Percentiles rank a stretch among this genome's conserved stretches.
These are phyloP conservation scores for Cygnus atratus DNA, from an alignment of 2,113 vertebrate genomes.

Conservation along the genomic window DNA sequence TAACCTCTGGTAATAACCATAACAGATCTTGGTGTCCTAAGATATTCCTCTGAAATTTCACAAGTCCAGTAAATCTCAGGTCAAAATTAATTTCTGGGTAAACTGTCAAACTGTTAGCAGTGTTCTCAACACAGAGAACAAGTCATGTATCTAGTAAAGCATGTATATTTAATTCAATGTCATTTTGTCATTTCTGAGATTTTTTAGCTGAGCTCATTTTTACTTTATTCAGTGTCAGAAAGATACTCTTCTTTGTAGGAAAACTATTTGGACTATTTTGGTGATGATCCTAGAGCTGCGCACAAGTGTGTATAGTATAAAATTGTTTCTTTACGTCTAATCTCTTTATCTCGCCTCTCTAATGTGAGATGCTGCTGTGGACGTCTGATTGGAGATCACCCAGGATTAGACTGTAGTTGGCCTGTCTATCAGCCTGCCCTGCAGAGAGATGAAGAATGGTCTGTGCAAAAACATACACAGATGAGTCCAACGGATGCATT, in stretches of 20 bases:
- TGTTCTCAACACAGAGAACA: not conserved
- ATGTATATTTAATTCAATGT: not conserved
- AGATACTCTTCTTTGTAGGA: not conserved
- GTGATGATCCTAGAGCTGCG: not conserved
- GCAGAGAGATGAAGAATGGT: constrained; percentile 79
- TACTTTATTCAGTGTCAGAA: not conserved
- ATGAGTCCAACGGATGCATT: constrained; percentile 89
- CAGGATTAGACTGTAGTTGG: constrained; percentile 69
- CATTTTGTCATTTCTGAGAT: not conserved
- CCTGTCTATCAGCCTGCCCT: constrained; percentile 56
- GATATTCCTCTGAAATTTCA: not conserved
- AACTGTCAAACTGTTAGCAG: not conserved
- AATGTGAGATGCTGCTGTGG: constrained; percentile 90
- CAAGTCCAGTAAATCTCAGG: not conserved
- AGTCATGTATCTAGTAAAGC: not conserved
- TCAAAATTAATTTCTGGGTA: not conserved
- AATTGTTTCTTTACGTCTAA: not conserved
- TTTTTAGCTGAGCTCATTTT: not conserved
- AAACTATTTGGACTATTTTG: not conserved
- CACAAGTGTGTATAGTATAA: not conserved
- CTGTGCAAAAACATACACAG: constrained; percentile 84
- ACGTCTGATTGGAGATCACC: constrained; percentile 87
- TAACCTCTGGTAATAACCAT: not conserved
- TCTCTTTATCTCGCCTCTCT: too few species aligned
- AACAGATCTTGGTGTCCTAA: not conserved